These are phyloP conservation scores for Leptinotarsa undecemlineata DNA, from an alignment of 1,140 invertebrate species.

Conservation along the genomic window DNA sequence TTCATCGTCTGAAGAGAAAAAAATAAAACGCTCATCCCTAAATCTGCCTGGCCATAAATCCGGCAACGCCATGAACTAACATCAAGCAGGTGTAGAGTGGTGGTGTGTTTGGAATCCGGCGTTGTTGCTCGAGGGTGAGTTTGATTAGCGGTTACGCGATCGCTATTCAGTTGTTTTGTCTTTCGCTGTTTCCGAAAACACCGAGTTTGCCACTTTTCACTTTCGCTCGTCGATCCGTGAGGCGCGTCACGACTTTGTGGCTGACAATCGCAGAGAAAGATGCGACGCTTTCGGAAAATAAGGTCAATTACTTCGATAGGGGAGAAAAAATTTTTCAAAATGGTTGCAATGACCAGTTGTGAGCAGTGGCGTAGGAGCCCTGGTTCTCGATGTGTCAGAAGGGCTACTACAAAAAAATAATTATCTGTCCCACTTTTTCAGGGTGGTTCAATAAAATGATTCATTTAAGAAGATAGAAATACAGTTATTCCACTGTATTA, in stretches of 20 bases:
- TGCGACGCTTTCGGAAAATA: neutral
- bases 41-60: neutral
- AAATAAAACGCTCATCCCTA: neutral
- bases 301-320: neutral
- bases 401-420: too few species aligned
- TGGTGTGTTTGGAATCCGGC: conserved; percentile 42
- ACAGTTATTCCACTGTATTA: too few species aligned
- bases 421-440: too few species aligned
- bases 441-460: too few species aligned
- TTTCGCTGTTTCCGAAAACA: conserved; percentile 32
- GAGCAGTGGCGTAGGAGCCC: too few species aligned
- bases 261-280: neutral
- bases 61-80: conserved; percentile 29
- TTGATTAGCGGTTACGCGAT: conserved; percentile 44
- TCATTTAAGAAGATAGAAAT: too few species aligned
- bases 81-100: conserved; percentile 42
- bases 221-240: conserved; percentile 25
- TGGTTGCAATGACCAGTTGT: too few species aligned
- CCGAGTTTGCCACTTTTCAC: conserved; percentile 30
- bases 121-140: conserved; percentile 44
- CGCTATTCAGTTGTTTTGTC: conserved; percentile 35
- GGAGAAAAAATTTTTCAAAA: too few species aligned
- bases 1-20: too few species aligned
- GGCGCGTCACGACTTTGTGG: neutral
- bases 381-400: too few species aligned